Evolutionary conservation across 2,888 invertebrate species (phyloP), one percentile per base, ranked within the genome.

Genomic region (Apeira syringaria): DNA sequence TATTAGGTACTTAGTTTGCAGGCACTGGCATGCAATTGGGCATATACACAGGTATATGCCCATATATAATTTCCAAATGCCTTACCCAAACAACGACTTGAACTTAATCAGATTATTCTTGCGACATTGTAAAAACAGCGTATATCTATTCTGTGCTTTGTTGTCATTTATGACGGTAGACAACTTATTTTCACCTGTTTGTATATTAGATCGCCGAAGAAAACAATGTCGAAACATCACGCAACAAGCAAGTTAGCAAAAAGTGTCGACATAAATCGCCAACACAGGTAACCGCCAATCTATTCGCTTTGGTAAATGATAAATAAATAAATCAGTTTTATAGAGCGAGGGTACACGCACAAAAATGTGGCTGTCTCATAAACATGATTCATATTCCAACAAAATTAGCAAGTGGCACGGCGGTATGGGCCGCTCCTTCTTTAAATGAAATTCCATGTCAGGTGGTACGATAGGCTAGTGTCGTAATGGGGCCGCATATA

Each of bases 391-490:
- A 84, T 80, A 59, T 52, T 56, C 64, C 59, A 59, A 63, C 68
- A 70, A 82, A 85, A 86, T 85, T 83, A 85, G 81, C 77, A 69
- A 74, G 63, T 65, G 68, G 66, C 57, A 68, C 59, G 59, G 74
- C 65, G 65, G 69, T 69, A 70, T 67, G 59, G 67, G 64, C 37
- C 39, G 60, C 62, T 59, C 60, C 76, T 82, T 80, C 84, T 82
- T 82, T 80, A 85, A 84, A 85, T 85, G 81, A 81, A 88, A 87
- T 86, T 84, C 84, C 83, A 74, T 70, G 82, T 81, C 76, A 81
- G 79, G 76, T 78, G 67, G 66, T 59, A n/a, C n/a, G n/a, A n/a
- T n/a, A 59, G 63, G 60, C 64, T 68, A 71, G 68, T 66, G 56
- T 52, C 53, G 62, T 75, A 77, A 77, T 74, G 71, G 69, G 65